A percentile compares a stretch with the other conserved stretches of the same genome.
phyloP scores from a whole-genome alignment of 2,888 invertebrate species.

The Netelia fuscicornis region DNA sequence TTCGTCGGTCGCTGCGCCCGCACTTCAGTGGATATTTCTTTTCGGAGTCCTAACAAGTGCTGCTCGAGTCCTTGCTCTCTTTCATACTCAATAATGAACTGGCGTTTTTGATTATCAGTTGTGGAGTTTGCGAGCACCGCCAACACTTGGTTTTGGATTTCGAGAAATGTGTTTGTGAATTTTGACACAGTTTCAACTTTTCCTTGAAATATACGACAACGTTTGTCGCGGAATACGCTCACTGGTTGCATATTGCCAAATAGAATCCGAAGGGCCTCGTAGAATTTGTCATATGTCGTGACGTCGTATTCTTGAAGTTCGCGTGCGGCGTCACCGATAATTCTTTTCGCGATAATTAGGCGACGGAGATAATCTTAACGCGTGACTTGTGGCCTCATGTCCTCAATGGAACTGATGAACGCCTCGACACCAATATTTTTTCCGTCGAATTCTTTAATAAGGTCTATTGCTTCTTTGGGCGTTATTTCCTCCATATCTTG shows the following conservation, averaged over 20 bases:
- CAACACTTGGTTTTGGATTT: constrained; percentile 8
- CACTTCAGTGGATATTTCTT: no score
- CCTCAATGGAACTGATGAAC: constrained; percentile 28
- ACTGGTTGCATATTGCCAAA: constrained; percentile 15
- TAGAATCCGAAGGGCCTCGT: neutral
- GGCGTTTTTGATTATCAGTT: no score
- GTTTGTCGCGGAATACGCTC: constrained; percentile 2
- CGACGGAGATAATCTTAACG: constrained; percentile 22
- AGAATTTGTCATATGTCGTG: neutral
- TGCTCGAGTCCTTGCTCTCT: no score
- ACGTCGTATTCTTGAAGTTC: constrained; percentile 26
- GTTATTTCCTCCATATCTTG: neutral
- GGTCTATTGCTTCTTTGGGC: constrained; percentile 8
- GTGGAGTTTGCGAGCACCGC: constrained; percentile 2
- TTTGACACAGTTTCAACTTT: constrained; percentile 3
- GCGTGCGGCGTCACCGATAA: constrained; percentile 7
- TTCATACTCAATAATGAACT: no score
- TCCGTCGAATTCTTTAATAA: constrained; percentile 27
- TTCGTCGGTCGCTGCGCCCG: no score
- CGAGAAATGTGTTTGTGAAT: constrained; percentile 25
- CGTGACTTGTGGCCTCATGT: neutral
- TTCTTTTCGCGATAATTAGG: constrained; percentile 12
- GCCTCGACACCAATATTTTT: constrained; percentile 33
- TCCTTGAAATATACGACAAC: constrained; percentile 9
- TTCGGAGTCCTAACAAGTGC: no score